Base-by-base conservation (phyloP, 2,797 vertebrate genomes). In the Artibeus jamaicensis region DNA sequence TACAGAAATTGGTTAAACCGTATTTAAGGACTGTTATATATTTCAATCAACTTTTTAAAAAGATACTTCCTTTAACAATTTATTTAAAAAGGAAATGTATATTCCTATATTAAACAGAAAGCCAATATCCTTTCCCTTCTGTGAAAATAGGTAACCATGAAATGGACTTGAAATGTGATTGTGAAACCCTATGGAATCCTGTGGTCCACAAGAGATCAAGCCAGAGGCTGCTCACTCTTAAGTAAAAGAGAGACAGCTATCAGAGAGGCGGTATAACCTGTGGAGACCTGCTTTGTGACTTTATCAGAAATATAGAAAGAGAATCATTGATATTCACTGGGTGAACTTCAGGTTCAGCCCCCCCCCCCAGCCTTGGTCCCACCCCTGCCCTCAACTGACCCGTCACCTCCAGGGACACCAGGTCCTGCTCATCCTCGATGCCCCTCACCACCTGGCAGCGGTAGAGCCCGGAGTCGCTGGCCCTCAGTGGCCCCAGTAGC, bases 361-460 rank as follows among this genome's bases (percentile, higher is more conserved):
- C 50, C 78, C 32, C 4, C 71, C n/a, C 83, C 73, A 19, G 9
- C 18, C 37, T 50, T 29, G 3, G 34, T 10, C 50, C 68, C 55
- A 29, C 48, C n/a, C 29, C 59, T 42, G 70, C 4, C 24, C 48
- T 34, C 59, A 37, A 96, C 99, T 99, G 96, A 99, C 99, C 99
- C 89, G 98, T 99, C 97, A 99, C 99, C 97, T 99, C 99, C 97
- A 99, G 98, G 0, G 99, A 99, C 94, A 99, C 98, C 22, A 99
- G 99, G 96, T 99, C 99, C 98, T 99, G 99, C 96, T 99, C 99
- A 0, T 99, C 99, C 0, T 99, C 99, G 87, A 99, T 99, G 95
- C 99, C 99, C 2, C 99, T 99, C 96, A 99, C 99, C 62, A 99
- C 99, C 96, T 99, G 98, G 91, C 99, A 99, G 96, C 99, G 99